Evolutionary conservation across 2,113 vertebrate species (phyloP).

Genomic region (Antechinus flavipes): DNA sequence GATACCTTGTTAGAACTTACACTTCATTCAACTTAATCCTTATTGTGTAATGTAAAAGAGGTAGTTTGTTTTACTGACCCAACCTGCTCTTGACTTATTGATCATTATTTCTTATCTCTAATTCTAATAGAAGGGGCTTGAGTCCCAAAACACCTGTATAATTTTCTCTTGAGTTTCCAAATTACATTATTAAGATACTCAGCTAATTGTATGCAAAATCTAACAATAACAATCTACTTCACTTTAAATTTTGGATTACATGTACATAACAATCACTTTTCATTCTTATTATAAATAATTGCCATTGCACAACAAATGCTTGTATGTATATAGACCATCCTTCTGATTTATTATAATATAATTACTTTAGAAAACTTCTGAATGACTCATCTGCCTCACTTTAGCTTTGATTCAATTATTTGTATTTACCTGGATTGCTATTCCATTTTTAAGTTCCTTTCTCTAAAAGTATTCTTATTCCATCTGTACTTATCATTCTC

Average conservation of each 20-base stretch:
- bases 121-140: background rate
- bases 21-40: background rate
- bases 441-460: background rate
- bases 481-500: background rate
- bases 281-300: background rate
- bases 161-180: background rate
- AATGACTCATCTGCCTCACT: background rate
- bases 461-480: background rate
- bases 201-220: background rate
- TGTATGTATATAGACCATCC: background rate
- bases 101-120: background rate
- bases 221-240: background rate
- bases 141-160: background rate
- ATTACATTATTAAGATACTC: background rate
- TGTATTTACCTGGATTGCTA: background rate
- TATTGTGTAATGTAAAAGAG: background rate
- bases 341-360: background rate
- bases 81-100: background rate
- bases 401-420: background rate
- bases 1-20: background rate
- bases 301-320: background rate
- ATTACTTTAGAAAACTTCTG: background rate
- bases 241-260: background rate
- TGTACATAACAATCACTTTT: background rate
- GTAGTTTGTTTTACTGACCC: background rate